A percentile compares a stretch with the other conserved stretches of the same genome.
These are phyloP conservation scores for Labeo rohita DNA, from an alignment of 2,113 vertebrate genomes.

Conservation along the genomic window DNA sequence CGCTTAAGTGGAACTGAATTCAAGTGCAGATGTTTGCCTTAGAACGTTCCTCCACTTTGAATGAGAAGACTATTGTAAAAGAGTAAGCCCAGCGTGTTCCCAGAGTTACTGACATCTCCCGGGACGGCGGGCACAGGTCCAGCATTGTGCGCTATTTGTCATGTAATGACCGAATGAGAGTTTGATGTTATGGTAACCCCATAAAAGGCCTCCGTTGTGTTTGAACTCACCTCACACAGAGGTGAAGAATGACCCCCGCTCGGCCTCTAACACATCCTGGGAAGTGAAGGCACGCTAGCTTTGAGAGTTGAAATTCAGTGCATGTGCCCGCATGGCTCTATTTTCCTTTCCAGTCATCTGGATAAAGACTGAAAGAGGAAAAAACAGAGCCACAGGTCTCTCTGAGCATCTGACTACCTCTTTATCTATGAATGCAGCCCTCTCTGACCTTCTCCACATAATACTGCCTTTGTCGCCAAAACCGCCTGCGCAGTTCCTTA, in stretches of 20 bases:
- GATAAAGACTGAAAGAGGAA: constrained; percentile 37
- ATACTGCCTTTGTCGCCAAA: constrained; percentile 57
- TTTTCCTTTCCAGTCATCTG: constrained; percentile 60
- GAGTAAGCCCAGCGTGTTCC: constrained; percentile 8
- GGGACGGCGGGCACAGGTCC: constrained; percentile 37
- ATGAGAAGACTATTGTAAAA: constrained; percentile 8
- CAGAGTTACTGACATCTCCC: constrained; percentile 15
- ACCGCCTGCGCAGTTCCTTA: constrained; percentile 42
- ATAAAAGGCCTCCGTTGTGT: constrained; percentile 56
- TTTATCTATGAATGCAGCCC: constrained; percentile 24
- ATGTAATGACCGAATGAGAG: constrained; percentile 22
- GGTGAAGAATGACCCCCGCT: constrained; percentile 43
- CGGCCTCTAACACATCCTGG: constrained; percentile 45
- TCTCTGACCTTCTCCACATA: constrained; percentile 37
- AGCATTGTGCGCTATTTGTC: constrained; percentile 42
- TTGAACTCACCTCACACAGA: constrained; percentile 46
- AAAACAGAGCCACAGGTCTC: background rate
- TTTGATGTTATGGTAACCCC: constrained; percentile 32
- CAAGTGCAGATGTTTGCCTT: constrained; percentile 28
- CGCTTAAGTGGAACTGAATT: background rate
- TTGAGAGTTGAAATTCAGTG: constrained; percentile 42
- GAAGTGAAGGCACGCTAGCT: constrained; percentile 17
- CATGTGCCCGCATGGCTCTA: constrained; percentile 33
- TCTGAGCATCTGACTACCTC: constrained; percentile 15
- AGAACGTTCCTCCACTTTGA: constrained; percentile 2